Conservation (phyloP, 2,113 vertebrate genomes). For the Sylvia atricapilla region DNA sequence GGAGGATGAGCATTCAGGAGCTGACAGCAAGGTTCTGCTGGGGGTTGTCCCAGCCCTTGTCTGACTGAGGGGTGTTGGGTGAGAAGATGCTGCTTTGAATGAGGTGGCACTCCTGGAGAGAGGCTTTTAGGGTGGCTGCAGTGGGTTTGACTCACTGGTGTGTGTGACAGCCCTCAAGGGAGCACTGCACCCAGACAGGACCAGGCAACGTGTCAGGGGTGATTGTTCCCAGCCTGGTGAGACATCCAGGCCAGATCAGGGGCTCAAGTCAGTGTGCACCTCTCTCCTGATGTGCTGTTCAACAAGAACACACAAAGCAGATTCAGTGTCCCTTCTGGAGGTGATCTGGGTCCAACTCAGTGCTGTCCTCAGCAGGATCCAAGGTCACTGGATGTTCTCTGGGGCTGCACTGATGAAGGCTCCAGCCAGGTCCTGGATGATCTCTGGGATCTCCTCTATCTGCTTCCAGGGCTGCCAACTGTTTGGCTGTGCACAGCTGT, state of each 20-base stretch:
- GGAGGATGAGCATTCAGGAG: not conserved
- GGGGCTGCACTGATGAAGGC: not conserved
- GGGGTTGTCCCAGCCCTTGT: not conserved
- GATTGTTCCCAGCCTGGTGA: not conserved
- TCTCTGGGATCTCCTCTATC: not conserved
- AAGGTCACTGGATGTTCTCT: not conserved
- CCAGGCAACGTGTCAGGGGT: not conserved
- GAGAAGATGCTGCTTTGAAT: not conserved
- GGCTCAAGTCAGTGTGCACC: not conserved
- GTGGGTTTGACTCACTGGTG: not conserved
- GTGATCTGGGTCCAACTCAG: not conserved
- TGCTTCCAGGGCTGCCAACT: not conserved
- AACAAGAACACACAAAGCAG: not conserved
- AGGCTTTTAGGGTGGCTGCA: not conserved
- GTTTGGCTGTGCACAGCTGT: not conserved
- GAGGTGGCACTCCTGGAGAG: not conserved
- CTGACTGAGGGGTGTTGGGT: accelerated
- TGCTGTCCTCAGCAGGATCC: not conserved
- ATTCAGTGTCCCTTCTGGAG: not conserved
- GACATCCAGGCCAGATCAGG: not conserved
- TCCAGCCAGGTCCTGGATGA: not conserved
- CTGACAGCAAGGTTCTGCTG: not conserved
- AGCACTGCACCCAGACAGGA: not conserved
- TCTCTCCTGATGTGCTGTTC: not conserved
- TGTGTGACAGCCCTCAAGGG: not conserved